Evolutionary conservation across 2,797 vertebrate species (phyloP).

Genomic region (Falco cherrug): DNA sequence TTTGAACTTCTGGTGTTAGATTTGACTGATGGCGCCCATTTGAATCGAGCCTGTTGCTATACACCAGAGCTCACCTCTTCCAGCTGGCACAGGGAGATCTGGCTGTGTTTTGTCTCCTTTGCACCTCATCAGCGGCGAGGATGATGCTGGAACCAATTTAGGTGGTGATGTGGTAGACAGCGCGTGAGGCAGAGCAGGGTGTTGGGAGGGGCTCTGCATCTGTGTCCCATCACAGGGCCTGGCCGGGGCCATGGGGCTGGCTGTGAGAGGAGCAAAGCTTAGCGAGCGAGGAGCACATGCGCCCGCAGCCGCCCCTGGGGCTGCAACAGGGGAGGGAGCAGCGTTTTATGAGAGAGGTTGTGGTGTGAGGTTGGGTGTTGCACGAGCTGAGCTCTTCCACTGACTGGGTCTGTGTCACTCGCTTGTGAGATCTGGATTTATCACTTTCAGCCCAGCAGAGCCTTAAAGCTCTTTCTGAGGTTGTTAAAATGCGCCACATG

Average conservation of each 20-base stretch:
- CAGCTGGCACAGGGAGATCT: conserved; percentile 32
- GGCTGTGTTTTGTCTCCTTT: neutral
- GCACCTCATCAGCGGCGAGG: conserved; percentile 49
- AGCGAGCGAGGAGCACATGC: neutral
- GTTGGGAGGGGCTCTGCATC: conserved; percentile 40
- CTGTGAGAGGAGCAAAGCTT: neutral
- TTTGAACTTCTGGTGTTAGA: neutral
- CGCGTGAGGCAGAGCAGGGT: conserved; percentile 54
- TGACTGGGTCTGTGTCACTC: neutral
- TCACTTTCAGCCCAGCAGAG: neutral
- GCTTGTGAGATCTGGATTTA: neutral
- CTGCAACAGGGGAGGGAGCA: neutral
- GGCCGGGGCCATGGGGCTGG: neutral
- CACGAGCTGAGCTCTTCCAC: neutral
- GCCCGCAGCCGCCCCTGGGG: neutral
- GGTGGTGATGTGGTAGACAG: conserved; percentile 63
- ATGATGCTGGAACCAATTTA: conserved; percentile 60
- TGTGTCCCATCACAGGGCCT: conserved; percentile 41
- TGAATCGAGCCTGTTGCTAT: neutral
- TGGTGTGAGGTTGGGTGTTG: neutral
- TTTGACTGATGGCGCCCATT: neutral
- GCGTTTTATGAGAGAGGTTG: neutral
- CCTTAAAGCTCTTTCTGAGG: neutral
- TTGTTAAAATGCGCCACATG: neutral
- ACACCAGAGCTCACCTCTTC: conserved; percentile 57